Percentiles rank a stretch among this genome's conserved stretches.
Evolutionary conservation across 2,797 vertebrate species (phyloP).

Genomic region (Natrix natrix): DNA sequence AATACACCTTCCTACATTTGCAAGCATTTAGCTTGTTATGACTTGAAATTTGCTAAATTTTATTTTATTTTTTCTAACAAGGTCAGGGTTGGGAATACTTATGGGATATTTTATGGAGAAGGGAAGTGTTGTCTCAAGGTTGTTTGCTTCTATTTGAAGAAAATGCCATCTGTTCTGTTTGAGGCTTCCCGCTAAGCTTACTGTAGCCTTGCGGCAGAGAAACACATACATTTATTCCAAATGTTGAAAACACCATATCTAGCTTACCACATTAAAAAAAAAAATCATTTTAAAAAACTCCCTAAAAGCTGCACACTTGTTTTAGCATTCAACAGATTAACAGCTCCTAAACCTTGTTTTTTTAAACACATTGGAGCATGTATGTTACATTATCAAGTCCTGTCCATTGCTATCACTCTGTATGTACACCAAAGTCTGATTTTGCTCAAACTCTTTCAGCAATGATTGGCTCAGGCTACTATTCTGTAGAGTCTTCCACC

Average conservation of each 20-base stretch:
- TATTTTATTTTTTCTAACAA: neutral
- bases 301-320: neutral
- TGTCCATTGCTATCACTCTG: neutral
- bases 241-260: neutral
- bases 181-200: neutral
- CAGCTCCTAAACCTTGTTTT: neutral
- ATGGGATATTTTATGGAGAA: neutral
- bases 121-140: neutral
- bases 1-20: neutral
- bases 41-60: neutral
- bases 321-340: neutral
- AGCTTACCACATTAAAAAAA: neutral
- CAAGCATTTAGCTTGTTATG: neutral
- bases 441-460: neutral
- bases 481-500: neutral
- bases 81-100: neutral
- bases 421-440: neutral
- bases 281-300: neutral
- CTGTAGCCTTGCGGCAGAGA: neutral
- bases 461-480: neutral
- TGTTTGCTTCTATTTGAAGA: conserved; percentile 3
- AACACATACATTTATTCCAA: conserved; percentile 17
- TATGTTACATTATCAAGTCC: neutral
- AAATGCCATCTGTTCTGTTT: conserved; percentile 7
- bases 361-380: neutral